These are phyloP conservation scores for Phocides pigmalion DNA, from an alignment of 1,140 invertebrate species.

Conservation along the genomic window DNA sequence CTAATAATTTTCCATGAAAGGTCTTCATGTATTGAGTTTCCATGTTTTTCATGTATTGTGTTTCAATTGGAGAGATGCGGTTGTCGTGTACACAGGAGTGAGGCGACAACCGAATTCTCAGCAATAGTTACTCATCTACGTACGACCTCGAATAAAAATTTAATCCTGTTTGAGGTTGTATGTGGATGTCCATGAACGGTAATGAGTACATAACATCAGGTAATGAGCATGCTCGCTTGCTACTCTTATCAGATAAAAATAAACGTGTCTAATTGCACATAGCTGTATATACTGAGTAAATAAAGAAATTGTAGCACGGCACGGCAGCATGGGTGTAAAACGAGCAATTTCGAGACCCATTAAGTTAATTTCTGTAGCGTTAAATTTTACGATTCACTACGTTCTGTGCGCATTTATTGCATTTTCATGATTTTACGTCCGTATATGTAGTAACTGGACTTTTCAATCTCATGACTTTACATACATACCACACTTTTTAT, in stretches of 20 bases:
- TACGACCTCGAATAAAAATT: too few species aligned
- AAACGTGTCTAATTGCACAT: neutral
- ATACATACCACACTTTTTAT: neutral
- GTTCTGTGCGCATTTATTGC: conserved; percentile 40
- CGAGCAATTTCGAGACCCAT: conserved; percentile 44
- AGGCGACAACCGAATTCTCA: too few species aligned
- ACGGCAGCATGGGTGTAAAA: conserved; percentile 36
- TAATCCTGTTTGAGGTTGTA: too few species aligned
- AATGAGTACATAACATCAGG: too few species aligned
- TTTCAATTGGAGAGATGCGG: too few species aligned
- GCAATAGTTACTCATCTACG: too few species aligned
- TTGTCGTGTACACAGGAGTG: too few species aligned
- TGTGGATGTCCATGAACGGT: too few species aligned
- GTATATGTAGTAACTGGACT: conserved; percentile 11
- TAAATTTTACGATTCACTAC: conserved; percentile 44
- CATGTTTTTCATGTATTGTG: too few species aligned
- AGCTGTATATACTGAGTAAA: neutral
- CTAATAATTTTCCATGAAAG: too few species aligned
- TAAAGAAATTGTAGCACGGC: conserved; percentile 39
- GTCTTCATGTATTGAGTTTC: too few species aligned
- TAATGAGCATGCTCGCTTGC: too few species aligned
- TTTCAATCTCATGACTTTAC: conserved; percentile 10
- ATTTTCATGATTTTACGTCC: conserved; percentile 30
- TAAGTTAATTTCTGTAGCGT: conserved; percentile 50
- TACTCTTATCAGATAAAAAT: neutral